phyloP scores from a whole-genome alignment of 2,113 vertebrate species.

The Dasyprocta punctata region DNA sequence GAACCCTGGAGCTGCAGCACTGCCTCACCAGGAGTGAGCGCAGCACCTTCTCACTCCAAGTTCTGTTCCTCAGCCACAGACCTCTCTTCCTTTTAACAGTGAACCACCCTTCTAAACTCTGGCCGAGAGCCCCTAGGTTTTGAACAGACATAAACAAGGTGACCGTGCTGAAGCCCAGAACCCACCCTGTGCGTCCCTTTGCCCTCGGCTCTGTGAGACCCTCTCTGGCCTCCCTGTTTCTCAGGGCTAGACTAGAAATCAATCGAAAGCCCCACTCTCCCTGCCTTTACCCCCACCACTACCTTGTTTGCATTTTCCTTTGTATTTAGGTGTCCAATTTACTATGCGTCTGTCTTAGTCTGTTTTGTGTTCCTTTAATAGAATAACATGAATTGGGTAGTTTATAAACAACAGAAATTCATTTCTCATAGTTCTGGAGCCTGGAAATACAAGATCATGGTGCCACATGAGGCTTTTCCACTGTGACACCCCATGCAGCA shows the following conservation, averaged over 20 bases:
- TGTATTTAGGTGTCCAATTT: neutral
- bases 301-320: neutral
- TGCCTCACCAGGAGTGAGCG: neutral
- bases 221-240: neutral
- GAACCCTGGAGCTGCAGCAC: neutral
- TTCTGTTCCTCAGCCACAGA: neutral
- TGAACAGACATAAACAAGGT: neutral
- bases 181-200: neutral
- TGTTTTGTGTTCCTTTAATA: neutral
- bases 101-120: neutral
- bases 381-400: neutral
- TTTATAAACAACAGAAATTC: neutral
- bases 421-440: neutral
- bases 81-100: neutral
- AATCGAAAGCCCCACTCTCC: neutral
- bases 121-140: neutral
- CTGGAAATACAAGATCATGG: neutral
- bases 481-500: neutral
- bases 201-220: neutral
- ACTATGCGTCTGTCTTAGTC: neutral
- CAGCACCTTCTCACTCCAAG: neutral
- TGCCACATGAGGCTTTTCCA: neutral
- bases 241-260: neutral
- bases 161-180: neutral
- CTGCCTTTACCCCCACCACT: neutral